Conservation (phyloP, 2,113 vertebrate species). For the Thermophis baileyi region DNA sequence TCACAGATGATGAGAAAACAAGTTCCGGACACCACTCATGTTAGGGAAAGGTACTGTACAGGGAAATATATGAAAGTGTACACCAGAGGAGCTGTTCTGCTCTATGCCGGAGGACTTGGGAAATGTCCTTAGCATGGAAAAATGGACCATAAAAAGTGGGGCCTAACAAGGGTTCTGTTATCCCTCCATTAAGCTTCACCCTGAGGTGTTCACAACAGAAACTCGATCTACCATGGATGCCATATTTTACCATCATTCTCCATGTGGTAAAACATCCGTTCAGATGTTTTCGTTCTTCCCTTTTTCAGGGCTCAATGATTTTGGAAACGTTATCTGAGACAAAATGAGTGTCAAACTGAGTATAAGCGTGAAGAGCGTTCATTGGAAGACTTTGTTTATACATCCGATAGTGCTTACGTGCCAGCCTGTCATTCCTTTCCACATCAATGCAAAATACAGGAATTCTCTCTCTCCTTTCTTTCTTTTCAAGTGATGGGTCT, state of each 20-base stretch:
- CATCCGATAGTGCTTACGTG: conserved; percentile 68
- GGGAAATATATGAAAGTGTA: neutral
- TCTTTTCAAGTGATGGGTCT: conserved; percentile 76
- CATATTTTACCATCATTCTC: neutral
- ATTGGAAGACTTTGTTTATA: neutral
- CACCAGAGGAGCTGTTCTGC: neutral
- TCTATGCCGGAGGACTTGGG: neutral
- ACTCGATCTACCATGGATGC: neutral
- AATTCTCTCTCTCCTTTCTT: conserved; percentile 84
- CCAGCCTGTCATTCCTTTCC: conserved; percentile 84
- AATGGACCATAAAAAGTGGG: neutral
- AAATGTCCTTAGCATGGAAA: neutral
- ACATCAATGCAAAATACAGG: conserved; percentile 96
- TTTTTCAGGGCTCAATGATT: neutral
- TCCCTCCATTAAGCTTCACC: neutral
- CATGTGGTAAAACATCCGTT: neutral
- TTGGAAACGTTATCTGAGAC: conserved; percentile 19
- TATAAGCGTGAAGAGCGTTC: neutral
- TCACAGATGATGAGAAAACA: neutral
- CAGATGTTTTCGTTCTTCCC: neutral
- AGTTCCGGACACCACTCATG: neutral
- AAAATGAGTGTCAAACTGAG: neutral
- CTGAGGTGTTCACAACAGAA: neutral
- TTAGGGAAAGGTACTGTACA: neutral
- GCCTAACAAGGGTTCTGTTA: neutral